Evolutionary conservation across 2,113 vertebrate species (phyloP).

Genomic region (Mesocricetus auratus): DNA sequence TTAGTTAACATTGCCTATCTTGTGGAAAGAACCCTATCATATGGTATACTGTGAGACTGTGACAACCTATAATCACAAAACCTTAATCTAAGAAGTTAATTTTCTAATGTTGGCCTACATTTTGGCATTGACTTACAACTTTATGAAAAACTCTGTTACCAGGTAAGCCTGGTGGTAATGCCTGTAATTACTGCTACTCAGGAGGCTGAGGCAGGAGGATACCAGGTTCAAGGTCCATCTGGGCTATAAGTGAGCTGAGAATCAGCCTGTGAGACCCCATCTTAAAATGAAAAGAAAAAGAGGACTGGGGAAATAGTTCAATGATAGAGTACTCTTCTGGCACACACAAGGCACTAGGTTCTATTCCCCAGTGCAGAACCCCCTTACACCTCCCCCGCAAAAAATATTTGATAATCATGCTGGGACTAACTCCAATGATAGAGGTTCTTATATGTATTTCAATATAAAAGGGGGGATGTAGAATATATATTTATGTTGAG

Average conservation of each 20-base stretch:
- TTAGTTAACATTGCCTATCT: background rate
- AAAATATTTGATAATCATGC: background rate
- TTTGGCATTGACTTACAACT: background rate
- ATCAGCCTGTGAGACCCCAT: background rate
- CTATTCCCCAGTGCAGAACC: background rate
- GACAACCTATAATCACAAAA: background rate
- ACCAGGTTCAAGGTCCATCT: background rate
- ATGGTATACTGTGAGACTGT: background rate
- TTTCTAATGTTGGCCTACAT: background rate
- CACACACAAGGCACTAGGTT: background rate
- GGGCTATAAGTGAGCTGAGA: background rate
- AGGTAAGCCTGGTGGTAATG: too few relatives aligned
- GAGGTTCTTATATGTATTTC: background rate
- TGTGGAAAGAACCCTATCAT: background rate
- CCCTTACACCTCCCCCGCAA: background rate
- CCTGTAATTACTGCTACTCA: background rate
- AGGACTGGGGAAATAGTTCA: background rate
- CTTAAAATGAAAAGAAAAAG: background rate
- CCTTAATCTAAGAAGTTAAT: background rate
- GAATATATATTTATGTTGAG: background rate
- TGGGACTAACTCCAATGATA: background rate
- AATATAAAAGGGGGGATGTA: background rate
- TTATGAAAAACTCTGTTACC: slow-evolving; percentile 8
- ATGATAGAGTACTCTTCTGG: background rate
- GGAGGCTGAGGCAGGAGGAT: background rate